These are phyloP conservation scores for Drosophila funebris DNA, from an alignment of 1,140 invertebrate genomes.

Conservation along the genomic window DNA sequence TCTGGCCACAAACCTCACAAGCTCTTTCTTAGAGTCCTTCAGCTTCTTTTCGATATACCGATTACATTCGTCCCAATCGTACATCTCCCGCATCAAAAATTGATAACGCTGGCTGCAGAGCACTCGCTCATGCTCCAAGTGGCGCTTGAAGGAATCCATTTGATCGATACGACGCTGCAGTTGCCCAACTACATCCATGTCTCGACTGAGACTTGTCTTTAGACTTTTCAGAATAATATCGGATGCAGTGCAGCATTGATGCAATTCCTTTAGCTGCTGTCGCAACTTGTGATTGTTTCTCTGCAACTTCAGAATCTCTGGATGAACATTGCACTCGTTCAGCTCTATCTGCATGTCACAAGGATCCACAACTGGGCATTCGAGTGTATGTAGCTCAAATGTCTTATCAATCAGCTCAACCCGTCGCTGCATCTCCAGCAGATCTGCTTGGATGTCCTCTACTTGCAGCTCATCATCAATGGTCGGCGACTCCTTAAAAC, in stretches of 20 bases:
- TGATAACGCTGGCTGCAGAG: conserved; percentile 38
- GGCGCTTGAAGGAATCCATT: conserved; percentile 41
- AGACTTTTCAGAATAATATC: background rate
- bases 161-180: conserved; percentile 16
- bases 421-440: background rate
- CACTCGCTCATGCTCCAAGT: conserved; percentile 24
- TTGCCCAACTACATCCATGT: background rate
- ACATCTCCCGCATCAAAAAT: conserved; percentile 21
- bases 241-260: background rate
- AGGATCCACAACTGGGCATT: conserved; percentile 21
- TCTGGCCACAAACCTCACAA: background rate
- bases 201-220: background rate
- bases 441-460: conserved; percentile 25
- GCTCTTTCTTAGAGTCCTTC: rapidly evolving
- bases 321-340: background rate
- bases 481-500: background rate
- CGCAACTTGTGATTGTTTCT: conserved; percentile 23
- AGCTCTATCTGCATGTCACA: conserved; percentile 27
- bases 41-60: background rate
- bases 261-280: conserved; percentile 32
- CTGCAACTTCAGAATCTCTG: conserved; percentile 27
- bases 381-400: background rate
- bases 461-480: background rate
- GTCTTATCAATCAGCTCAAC: conserved; percentile 14
- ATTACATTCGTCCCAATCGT: conserved; percentile 9